Evolutionary conservation across 1,140 invertebrate genomes (phyloP).

Genomic region (Trachymyrmex cornetzi): DNA sequence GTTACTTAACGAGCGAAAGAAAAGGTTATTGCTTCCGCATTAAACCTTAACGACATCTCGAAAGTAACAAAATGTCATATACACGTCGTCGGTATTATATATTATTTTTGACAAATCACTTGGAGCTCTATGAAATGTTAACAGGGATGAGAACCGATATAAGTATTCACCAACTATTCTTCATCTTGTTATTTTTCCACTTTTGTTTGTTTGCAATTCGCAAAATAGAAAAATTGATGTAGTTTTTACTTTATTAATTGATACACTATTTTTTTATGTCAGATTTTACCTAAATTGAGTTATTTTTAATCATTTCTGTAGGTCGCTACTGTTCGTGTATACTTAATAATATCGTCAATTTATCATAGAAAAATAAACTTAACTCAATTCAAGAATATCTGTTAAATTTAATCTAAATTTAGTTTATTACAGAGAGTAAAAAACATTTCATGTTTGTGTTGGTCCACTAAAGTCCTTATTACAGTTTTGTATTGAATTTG

Average conservation of each 20-base stretch:
- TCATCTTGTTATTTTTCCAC: background rate
- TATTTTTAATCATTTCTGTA: too few species aligned
- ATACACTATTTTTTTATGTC: too few species aligned
- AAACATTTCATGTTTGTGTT: too few species aligned
- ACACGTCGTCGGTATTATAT: background rate
- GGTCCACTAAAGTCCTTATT: too few species aligned
- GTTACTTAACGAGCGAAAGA: background rate
- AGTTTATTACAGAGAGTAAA: too few species aligned
- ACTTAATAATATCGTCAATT: too few species aligned
- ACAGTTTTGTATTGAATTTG: too few species aligned
- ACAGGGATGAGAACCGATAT: background rate
- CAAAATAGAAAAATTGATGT: background rate
- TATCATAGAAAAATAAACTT: too few species aligned
- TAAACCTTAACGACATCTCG: background rate
- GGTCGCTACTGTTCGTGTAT: too few species aligned
- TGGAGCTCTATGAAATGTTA: background rate
- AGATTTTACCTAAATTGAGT: too few species aligned
- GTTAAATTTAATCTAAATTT: too few species aligned
- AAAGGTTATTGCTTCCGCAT: background rate
- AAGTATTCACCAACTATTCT: background rate
- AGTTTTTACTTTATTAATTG: background rate
- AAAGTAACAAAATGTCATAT: background rate
- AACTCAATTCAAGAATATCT: too few species aligned
- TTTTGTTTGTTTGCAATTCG: background rate
- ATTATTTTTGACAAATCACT: background rate